These are phyloP conservation scores for Trisateles emortualis DNA, from an alignment of 2,888 invertebrate species.

Conservation along the genomic window DNA sequence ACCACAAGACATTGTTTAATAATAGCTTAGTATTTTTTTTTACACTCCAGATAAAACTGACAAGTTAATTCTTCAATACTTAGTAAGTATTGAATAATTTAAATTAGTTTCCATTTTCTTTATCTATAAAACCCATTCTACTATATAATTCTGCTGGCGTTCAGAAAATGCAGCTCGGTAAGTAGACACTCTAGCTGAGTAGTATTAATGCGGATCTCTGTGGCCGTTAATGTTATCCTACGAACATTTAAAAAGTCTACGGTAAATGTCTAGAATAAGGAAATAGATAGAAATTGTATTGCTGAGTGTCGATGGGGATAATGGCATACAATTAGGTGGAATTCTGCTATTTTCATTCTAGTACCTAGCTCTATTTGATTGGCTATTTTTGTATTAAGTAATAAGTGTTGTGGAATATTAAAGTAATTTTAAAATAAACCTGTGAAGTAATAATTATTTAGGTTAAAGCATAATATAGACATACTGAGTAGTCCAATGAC, in stretches of 20 bases:
- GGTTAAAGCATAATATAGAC: no score
- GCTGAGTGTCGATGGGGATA: constrained; percentile 10
- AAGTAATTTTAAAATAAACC: no score
- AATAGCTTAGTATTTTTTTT: no score
- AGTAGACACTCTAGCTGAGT: constrained; percentile 46
- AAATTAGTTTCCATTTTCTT: constrained; percentile 22
- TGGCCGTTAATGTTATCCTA: constrained; percentile 41
- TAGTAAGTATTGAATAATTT: constrained; percentile 1
- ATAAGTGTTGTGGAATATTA: no score
- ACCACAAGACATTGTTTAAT: no score
- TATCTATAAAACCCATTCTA: constrained; percentile 9
- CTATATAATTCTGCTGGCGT: constrained; percentile 41
- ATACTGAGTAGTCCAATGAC: no score
- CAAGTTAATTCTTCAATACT: no score
- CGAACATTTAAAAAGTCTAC: constrained; percentile 43
- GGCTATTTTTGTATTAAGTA: background rate
- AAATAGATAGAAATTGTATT: constrained; percentile 29
- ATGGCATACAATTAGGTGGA: constrained; percentile 5
- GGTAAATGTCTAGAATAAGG: constrained; percentile 34
- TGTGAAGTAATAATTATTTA: no score
- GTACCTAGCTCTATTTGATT: background rate
- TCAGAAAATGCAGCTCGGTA: constrained; percentile 45
- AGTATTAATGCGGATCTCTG: constrained; percentile 41
- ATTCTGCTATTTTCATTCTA: background rate
- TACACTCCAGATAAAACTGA: no score